Conservation (phyloP, 2,113 vertebrate genomes). For the Urocolius indicus region DNA sequence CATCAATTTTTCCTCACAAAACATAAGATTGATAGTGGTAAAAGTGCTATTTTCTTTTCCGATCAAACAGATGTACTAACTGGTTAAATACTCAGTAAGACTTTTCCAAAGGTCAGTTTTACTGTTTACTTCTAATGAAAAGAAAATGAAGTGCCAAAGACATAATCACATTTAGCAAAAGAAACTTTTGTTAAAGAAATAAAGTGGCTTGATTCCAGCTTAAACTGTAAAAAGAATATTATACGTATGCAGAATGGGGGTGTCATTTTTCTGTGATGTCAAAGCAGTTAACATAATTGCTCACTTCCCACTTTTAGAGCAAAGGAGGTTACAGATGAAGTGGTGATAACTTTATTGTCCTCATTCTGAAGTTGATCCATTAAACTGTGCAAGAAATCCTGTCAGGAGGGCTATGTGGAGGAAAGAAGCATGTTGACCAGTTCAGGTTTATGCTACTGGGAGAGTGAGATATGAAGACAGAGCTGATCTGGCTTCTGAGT, state of each 20-base stretch:
- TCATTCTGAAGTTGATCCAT: neutral
- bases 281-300: neutral
- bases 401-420: neutral
- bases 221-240: neutral
- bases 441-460: neutral
- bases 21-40: neutral
- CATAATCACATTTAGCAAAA: neutral
- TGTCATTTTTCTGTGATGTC: neutral
- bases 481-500: neutral
- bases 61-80: neutral
- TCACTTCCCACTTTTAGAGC: neutral
- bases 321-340: neutral
- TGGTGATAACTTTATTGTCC: neutral
- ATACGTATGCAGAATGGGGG: neutral
- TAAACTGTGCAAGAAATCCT: neutral
- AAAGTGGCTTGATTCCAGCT: neutral
- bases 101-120: neutral
- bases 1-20: neutral
- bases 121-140: neutral
- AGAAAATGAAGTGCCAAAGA: neutral
- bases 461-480: neutral
- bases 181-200: neutral
- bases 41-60: neutral
- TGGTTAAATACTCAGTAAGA: neutral
- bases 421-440: neutral